Percentiles rank a stretch among this genome's conserved stretches.
phyloP scores from a whole-genome alignment of 37 sponge, comb jelly and placozoan species.

The Mnemiopsis leidyi region DNA sequence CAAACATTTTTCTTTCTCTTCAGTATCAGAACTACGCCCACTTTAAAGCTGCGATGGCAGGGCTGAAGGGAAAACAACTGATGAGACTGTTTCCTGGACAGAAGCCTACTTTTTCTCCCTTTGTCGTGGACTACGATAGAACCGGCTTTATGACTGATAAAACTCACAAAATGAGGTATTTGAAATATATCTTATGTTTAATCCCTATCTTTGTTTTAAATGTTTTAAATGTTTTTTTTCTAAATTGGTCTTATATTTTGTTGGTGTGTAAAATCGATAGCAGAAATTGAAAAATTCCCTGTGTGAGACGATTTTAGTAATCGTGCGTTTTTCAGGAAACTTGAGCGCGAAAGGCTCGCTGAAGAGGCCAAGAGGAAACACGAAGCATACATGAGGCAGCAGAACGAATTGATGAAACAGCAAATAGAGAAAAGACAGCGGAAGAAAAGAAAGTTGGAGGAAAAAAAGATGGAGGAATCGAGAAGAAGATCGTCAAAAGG shows the following conservation, averaged over 20 bases:
- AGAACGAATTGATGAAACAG: slow-evolving; percentile 60
- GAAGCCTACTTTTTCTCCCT: slow-evolving; percentile 62
- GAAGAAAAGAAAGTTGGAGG: slow-evolving; percentile 52
- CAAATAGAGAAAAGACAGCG: slow-evolving; percentile 48
- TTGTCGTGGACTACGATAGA: slow-evolving; percentile 63
- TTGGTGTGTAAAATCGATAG: too few relatives aligned
- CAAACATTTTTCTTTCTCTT: neutral
- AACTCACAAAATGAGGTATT: slow-evolving; percentile 45
- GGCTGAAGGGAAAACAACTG: slow-evolving; percentile 44
- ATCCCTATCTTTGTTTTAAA: too few relatives aligned
- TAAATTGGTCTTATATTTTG: too few relatives aligned
- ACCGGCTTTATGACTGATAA: slow-evolving; percentile 39
- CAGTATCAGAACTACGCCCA: slow-evolving; percentile 64
- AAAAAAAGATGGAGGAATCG: slow-evolving; percentile 42
- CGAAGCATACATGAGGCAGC: slow-evolving; percentile 65
- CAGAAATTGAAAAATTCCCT: too few relatives aligned
- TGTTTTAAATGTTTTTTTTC: too few relatives aligned
- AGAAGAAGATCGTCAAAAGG: neutral
- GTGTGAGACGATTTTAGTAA: too few relatives aligned
- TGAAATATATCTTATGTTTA: too few relatives aligned
- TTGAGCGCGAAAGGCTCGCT: slow-evolving; percentile 43
- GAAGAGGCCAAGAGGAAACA: slow-evolving; percentile 65
- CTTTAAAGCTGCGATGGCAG: slow-evolving; percentile 54
- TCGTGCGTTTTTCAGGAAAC: neutral
- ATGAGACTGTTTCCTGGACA: slow-evolving; percentile 65